Conservation (phyloP, 1,140 invertebrate genomes). For the Drosophila takahashii region DNA sequence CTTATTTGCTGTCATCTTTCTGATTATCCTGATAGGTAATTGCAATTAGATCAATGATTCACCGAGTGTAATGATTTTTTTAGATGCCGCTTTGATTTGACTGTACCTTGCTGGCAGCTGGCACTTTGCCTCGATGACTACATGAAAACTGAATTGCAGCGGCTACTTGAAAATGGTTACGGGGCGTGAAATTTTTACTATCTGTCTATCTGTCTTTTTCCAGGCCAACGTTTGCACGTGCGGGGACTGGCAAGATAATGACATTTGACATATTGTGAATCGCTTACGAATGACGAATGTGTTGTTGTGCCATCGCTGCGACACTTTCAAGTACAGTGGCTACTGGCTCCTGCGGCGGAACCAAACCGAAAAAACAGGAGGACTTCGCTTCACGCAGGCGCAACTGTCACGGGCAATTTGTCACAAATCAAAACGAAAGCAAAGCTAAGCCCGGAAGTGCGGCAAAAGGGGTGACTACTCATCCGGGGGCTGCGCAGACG, state of each 20-base stretch:
- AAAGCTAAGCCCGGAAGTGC: conserved; percentile 18
- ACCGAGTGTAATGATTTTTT: conserved; percentile 1
- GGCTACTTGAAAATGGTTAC: conserved; percentile 46
- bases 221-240: conserved; percentile 17
- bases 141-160: conserved; percentile 31
- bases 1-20: not conserved
- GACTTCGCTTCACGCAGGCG: conserved; percentile 37
- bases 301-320: conserved; percentile 73
- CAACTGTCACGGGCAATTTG: conserved; percentile 72
- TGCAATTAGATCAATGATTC: conserved; percentile 1
- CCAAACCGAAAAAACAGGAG: conserved; percentile 2
- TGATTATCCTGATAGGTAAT: not conserved
- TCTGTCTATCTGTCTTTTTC: conserved; percentile 10
- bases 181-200: conserved; percentile 44
- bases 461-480: conserved; percentile 64
- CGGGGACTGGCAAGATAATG: conserved; percentile 60
- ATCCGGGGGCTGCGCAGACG: conserved; percentile 30
- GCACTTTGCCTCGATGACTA: conserved; percentile 39
- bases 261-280: conserved; percentile 73
- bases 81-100: conserved; percentile 15
- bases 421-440: conserved; percentile 80
- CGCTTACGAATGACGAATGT: conserved; percentile 76
- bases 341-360: conserved; percentile 17
- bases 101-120: conserved; percentile 42
- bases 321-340: conserved; percentile 69